Evolutionary conservation across 2,888 invertebrate genomes (phyloP).

Genomic region (Agrotis exclamationis): DNA sequence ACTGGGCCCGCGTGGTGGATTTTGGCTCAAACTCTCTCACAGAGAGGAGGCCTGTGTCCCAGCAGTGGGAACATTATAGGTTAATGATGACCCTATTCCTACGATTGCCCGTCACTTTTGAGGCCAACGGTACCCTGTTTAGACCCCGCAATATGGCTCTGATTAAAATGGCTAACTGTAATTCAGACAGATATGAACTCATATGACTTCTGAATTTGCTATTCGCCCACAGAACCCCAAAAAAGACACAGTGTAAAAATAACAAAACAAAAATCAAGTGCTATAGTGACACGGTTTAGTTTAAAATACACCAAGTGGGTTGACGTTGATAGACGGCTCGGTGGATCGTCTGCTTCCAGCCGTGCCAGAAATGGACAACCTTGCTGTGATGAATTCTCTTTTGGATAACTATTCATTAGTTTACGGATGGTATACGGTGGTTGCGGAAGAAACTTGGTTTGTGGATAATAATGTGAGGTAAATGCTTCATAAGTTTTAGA

Average conservation of each 20-base stretch:
- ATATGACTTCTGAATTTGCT: not conserved
- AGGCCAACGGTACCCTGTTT: no score
- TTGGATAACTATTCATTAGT: conserved; percentile 37
- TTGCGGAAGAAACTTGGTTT: conserved; percentile 9
- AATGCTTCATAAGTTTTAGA: no score
- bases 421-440: conserved; percentile 15
- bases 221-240: conserved; percentile 3
- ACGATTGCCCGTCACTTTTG: no score
- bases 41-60: no score
- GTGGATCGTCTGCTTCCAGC: conserved; percentile 53
- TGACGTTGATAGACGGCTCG: conserved; percentile 71
- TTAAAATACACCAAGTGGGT: conserved; percentile 65
- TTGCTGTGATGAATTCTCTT: conserved; percentile 42
- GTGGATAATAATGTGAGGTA: not conserved
- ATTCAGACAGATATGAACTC: no score
- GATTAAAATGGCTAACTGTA: no score
- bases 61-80: no score
- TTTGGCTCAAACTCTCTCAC: no score
- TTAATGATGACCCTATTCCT: no score
- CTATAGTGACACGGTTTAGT: conserved; percentile 64
- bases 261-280: conserved; percentile 51
- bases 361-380: conserved; percentile 66
- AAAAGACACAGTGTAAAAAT: conserved; percentile 46
- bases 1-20: no score
- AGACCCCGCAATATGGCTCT: no score